A percentile compares a stretch with the other conserved stretches of the same genome.
These are phyloP conservation scores for Villa cingulata DNA, from an alignment of 2,888 invertebrate species.

Conservation along the genomic window DNA sequence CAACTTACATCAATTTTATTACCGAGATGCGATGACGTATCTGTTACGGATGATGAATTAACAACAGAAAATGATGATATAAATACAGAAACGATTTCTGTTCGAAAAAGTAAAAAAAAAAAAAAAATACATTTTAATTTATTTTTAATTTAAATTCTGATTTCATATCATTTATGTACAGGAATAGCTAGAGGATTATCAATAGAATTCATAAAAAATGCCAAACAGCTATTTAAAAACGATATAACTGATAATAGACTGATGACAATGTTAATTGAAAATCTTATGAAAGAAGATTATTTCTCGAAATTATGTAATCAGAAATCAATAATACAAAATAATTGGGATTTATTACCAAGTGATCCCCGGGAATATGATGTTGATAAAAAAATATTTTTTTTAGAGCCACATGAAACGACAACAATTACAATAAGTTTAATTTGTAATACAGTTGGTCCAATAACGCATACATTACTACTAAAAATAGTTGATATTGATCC, in stretches of 20 bases:
- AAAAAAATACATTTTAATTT: no score
- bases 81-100: no score
- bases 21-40: no score
- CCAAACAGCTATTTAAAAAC: neutral
- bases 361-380: constrained; percentile 27
- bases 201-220: neutral
- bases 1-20: neutral
- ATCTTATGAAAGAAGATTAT: neutral
- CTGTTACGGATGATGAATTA: no score
- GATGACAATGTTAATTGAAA: neutral
- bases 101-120: no score
- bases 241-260: neutral
- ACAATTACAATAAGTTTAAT: constrained; percentile 24
- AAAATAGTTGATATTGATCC: neutral
- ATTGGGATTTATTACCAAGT: constrained; percentile 26
- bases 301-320: neutral
- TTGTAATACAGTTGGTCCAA: constrained; percentile 24
- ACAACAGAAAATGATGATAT: no score
- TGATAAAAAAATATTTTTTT: constrained; percentile 24
- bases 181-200: neutral
- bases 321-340: constrained; percentile 20
- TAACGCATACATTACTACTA: constrained; percentile 12
- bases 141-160: no score
- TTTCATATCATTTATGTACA: neutral
- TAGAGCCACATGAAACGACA: constrained; percentile 25